phyloP scores from a whole-genome alignment of 2,888 invertebrate genomes.

The Eilema caniola region DNA sequence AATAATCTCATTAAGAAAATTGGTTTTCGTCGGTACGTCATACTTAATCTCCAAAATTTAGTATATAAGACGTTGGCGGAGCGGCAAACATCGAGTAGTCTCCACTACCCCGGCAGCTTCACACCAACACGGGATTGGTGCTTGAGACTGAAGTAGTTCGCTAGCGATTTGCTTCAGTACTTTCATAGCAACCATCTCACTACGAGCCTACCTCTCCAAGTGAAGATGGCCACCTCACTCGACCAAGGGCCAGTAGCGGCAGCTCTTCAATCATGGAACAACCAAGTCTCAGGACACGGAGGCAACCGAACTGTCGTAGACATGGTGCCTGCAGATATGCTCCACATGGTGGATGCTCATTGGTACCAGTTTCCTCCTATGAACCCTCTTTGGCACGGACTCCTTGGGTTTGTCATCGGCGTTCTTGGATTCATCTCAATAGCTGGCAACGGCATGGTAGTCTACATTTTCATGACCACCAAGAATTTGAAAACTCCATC shows the following conservation, averaged over 20 bases:
- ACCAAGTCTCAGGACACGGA: conserved; percentile 78
- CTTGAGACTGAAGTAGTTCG: conserved; percentile 87
- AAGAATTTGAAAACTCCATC: conserved; percentile 94
- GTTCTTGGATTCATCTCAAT: conserved; percentile 90
- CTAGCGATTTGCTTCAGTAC: conserved; percentile 86
- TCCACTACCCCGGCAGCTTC: conserved; percentile 76
- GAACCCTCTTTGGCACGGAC: conserved; percentile 95
- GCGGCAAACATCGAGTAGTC: conserved; percentile 73
- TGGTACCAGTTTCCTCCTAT: conserved; percentile 96
- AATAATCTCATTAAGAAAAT: conserved; percentile 85
- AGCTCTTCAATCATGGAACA: conserved; percentile 82
- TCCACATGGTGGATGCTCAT: conserved; percentile 91
- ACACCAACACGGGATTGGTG: conserved; percentile 74
- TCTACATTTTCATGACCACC: conserved; percentile 91
- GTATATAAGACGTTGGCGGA: conserved; percentile 73
- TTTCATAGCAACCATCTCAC: conserved; percentile 79
- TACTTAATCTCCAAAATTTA: conserved; percentile 67
- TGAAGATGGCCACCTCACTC: conserved; percentile 70
- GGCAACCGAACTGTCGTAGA: conserved; percentile 94
- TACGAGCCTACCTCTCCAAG: conserved; percentile 48
- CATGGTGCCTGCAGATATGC: conserved; percentile 92
- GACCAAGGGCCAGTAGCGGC: conserved; percentile 79
- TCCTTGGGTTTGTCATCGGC: conserved; percentile 93
- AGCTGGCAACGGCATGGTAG: conserved; percentile 90
- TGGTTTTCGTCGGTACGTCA: conserved; percentile 75